Conservation (phyloP, 1,140 invertebrate species). For the Galendromus occidentalis region DNA sequence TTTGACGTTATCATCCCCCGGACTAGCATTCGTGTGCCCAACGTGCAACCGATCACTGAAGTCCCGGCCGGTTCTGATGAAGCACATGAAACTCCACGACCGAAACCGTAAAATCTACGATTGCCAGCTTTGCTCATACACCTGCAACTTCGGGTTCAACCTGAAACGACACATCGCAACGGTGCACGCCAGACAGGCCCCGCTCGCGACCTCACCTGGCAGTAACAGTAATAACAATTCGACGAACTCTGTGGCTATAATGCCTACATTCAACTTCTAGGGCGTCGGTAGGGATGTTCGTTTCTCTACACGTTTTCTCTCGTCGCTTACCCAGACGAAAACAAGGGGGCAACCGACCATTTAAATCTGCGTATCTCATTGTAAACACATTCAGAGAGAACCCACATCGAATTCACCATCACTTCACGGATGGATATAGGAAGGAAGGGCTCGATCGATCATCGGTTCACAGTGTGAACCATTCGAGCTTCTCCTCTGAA, state of each 20-base stretch:
- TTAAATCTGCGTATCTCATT: neutral
- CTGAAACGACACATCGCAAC: conserved; percentile 7
- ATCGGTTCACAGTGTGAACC: neutral
- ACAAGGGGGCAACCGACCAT: neutral
- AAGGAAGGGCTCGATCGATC: neutral
- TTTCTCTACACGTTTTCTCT: neutral
- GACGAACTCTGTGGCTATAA: neutral
- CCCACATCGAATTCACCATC: no score
- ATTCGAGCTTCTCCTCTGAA: neutral
- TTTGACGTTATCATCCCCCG: neutral
- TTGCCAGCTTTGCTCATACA: conserved; percentile 3
- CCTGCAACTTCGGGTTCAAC: conserved; percentile 8
- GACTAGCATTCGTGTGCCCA: neutral
- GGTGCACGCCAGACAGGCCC: neutral
- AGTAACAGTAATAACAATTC: neutral
- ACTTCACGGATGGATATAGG: neutral
- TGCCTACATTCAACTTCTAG: conserved; percentile 7
- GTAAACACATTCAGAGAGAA: conserved; percentile 9
- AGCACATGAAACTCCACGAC: conserved; percentile 9
- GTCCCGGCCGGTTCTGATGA: conserved; percentile 2
- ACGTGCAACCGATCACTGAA: neutral
- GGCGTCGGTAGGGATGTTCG: neutral
- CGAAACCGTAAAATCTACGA: conserved; percentile 4
- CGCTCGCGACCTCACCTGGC: neutral
- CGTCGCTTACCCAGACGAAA: neutral